Conservation (phyloP, 2,113 vertebrate genomes). For the Drymodes brunneopygia region DNA sequence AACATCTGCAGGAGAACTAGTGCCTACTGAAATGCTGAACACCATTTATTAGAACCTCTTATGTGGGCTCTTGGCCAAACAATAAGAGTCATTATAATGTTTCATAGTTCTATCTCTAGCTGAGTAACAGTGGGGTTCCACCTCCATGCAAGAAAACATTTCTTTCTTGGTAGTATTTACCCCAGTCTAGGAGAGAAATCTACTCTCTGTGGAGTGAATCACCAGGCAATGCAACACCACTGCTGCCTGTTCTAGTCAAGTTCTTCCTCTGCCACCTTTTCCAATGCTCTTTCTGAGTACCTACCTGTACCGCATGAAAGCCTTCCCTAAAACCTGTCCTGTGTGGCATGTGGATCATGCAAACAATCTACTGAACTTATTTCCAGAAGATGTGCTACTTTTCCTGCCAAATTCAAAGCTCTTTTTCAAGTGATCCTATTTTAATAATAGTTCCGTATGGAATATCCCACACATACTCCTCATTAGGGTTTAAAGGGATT, state of each 20-base stretch:
- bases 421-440: background rate
- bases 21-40: background rate
- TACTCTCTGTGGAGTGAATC: background rate
- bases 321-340: background rate
- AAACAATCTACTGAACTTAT: background rate
- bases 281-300: background rate
- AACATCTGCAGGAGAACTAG: background rate
- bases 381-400: background rate
- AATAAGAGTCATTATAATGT: background rate
- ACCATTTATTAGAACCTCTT: background rate
- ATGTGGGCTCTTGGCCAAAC: background rate
- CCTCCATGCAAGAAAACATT: background rate
- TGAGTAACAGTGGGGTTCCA: background rate
- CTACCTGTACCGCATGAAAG: background rate
- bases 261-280: background rate
- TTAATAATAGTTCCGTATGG: background rate
- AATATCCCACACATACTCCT: background rate
- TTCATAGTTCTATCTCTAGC: background rate
- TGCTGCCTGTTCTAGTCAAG: background rate
- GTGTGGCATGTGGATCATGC: background rate
- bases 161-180: background rate
- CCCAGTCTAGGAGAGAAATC: background rate
- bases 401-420: background rate
- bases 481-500: background rate
- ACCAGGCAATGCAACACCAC: background rate